Evolutionary conservation across 2,113 vertebrate genomes (phyloP).

Genomic region (Chauna torquata): DNA sequence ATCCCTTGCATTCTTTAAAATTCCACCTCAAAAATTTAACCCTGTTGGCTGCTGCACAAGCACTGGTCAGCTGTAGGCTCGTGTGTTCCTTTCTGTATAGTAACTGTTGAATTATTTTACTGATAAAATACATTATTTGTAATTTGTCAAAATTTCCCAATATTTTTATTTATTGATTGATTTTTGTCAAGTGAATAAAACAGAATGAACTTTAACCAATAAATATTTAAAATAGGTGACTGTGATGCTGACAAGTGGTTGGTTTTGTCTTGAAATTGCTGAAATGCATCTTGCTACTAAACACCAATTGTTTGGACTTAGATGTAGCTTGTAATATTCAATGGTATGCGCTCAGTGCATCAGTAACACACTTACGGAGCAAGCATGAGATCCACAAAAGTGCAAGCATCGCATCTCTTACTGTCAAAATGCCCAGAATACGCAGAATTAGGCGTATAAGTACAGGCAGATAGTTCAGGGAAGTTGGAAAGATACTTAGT

Average conservation of each 20-base stretch:
- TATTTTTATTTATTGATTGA: background rate
- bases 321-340: background rate
- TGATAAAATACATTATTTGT: background rate
- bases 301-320: background rate
- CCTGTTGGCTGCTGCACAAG: background rate
- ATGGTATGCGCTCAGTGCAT: background rate
- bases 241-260: background rate
- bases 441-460: background rate
- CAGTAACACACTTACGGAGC: background rate
- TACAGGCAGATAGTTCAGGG: background rate
- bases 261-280: background rate
- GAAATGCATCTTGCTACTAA: background rate
- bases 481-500: background rate
- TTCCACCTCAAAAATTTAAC: background rate
- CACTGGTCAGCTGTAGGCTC: background rate
- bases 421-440: background rate
- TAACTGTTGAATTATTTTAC: background rate
- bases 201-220: background rate
- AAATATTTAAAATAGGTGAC: background rate
- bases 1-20: background rate
- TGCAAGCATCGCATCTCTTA: background rate
- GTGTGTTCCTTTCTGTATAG: background rate
- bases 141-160: background rate
- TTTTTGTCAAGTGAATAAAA: background rate
- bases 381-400: background rate